A percentile compares a stretch with the other conserved stretches of the same genome.
phyloP scores from a whole-genome alignment of 2,113 vertebrate genomes.

The Sebastes fasciatus region DNA sequence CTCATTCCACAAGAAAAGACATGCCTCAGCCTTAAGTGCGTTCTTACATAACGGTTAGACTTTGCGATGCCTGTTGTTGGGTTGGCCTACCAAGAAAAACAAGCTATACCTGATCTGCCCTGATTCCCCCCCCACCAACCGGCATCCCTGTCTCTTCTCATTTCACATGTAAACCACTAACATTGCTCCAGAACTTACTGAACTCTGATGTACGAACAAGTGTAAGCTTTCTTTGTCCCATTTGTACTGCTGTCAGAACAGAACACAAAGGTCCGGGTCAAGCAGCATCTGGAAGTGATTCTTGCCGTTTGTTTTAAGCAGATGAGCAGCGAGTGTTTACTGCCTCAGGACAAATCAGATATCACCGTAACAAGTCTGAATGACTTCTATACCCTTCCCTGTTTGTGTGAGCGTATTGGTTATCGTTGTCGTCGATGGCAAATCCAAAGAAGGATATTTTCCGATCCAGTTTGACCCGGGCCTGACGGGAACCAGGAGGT shows the following conservation, averaged over 20 bases:
- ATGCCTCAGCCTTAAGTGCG: constrained; percentile 82
- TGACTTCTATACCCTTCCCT: constrained; percentile 21
- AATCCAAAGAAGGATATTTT: constrained; percentile 42
- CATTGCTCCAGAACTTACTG: constrained; percentile 53
- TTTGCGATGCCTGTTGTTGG: constrained; percentile 65
- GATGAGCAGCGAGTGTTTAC: constrained; percentile 42
- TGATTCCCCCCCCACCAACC: constrained; percentile 24
- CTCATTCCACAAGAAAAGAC: constrained; percentile 79
- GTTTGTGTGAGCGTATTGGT: constrained; percentile 11
- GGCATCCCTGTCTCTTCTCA: constrained; percentile 46
- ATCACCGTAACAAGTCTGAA: not conserved
- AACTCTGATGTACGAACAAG: constrained; percentile 56
- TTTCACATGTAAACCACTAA: constrained; percentile 80
- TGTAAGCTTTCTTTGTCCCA: constrained; percentile 44
- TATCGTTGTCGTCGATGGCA: not conserved
- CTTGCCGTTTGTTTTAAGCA: constrained; percentile 18
- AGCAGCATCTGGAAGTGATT: constrained; percentile 34
- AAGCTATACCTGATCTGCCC: constrained; percentile 62
- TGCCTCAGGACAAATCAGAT: constrained; percentile 37
- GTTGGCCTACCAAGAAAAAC: constrained; percentile 62
- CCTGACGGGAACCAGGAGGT: constrained; percentile 33
- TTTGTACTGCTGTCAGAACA: constrained; percentile 51
- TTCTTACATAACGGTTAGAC: constrained; percentile 57
- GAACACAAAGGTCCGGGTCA: constrained; percentile 48
- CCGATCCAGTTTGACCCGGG: constrained; percentile 38